Base-by-base conservation (phyloP, 2,797 vertebrate species). In the Sphenopsis melanotis region DNA sequence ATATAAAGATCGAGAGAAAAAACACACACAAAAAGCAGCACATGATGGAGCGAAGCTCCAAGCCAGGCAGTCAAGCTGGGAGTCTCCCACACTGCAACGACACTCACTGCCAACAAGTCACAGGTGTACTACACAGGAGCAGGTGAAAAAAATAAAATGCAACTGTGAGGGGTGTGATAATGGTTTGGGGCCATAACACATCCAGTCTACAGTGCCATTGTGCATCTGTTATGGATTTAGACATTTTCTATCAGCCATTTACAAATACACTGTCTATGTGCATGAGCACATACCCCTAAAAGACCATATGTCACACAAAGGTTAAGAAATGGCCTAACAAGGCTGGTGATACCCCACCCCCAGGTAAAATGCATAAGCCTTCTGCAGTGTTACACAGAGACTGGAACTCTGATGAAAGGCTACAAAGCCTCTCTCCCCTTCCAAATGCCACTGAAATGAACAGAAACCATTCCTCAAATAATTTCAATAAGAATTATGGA, bases 121-220 rank as follows among this genome's bases (percentile, higher is more conserved):
- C 97, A 98, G 98, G 98, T 98, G 98, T 97, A 95, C 95, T 90
- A 83, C 93, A 87, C 84, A 96, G 96, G 94, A 97, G 97, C 98
- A 98, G 97, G 97, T 98, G 98, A 98, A 96, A 91, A 94, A 96
- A 96, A 97, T 97, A 97, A 98, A 98, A 95, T 20, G 32, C 91
- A 96, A 87, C 76, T n/a, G 60, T 8, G n/a, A 90, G 85, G 94
- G 87, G 76, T 80, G 83, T 74, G 93, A 97, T 88, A 88, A 95
- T 85, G 90, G 90, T 93, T 93, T 74, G 83, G 18, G 56, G 95
- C 95, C 41, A 86, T 92, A 89, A 96, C 91, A 92, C 95, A 95
- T 92, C 46, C 95, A 64, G 93, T 78, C 57, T 55, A 89, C 59
- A 79, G 95, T 76, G 82, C 83, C 91, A 80, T 12, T 37, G 50